Evolutionary conservation across 1,140 invertebrate genomes (phyloP), one percentile per base, ranked within the genome.

Genomic region (Bicyclus anynana): DNA sequence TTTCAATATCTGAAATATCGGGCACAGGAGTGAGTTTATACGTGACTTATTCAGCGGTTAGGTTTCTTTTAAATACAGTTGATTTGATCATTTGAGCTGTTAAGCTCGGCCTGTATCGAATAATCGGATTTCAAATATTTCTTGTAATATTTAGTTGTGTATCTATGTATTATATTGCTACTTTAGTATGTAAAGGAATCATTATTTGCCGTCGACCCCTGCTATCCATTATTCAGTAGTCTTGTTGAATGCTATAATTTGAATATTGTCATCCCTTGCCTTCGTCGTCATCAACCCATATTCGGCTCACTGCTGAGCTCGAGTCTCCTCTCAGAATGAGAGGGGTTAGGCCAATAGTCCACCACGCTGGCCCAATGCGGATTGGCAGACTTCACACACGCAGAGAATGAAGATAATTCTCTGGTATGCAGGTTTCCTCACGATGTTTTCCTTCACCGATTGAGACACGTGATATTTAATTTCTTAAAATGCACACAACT

Each of bases 1-100:
- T 69, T 74, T 70, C 69, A 72, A 72, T 77, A 72, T 69, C 62
- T 72, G 57, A 72, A 74, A 74, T 74, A 67, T 65, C 57, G 52
- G 57, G 44, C n/a, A 40, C 49, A 42, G 57, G 57, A 53, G 50
- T 48, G 50, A 44, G 48, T 49, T 29, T 51, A 20, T 59, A 53
- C 44, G 57, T 59, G 51, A 33, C 26, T 59, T 35, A 49, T 53
- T 63, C 65, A 67, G 52, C 62, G 54, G 58, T 54, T 53, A 58
- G 46, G 23, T 49, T 47, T 42, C 48, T 59, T 57, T 53, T 59
- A 35, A 35, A 40, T 59, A 50, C 29, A 58, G 14, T 18, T 23
- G 26, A 42, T 27, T 35, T 35, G 56, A 58, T 27, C 44, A 56
- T 53, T 53, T 49, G 17, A 35, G 1, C 10, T 10, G 1, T n/a